Conservation (phyloP, 2,113 vertebrate genomes). For the Nycticebus coucang region DNA sequence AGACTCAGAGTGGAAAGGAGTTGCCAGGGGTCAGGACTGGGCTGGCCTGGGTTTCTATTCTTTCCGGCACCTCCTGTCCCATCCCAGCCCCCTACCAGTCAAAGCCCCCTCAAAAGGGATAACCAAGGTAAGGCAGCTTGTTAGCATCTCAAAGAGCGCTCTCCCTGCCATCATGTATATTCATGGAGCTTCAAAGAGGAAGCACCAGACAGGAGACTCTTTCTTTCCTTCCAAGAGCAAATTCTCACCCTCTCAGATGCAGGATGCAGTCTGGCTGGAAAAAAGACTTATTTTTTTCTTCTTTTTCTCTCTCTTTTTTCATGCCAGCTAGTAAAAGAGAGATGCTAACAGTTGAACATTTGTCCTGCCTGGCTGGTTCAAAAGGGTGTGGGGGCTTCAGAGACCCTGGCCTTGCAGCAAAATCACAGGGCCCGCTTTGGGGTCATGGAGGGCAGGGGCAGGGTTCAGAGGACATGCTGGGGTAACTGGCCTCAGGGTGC, state of each 20-base stretch:
- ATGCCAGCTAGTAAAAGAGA: conserved; percentile 41
- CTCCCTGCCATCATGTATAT: conserved; percentile 61
- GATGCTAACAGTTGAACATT: neutral
- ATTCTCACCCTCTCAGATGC: conserved; percentile 63
- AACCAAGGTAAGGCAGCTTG: conserved; percentile 59
- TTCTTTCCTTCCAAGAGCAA: conserved; percentile 68
- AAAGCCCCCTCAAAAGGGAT: neutral
- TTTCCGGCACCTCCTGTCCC: neutral
- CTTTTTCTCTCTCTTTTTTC: neutral
- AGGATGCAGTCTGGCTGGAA: conserved; percentile 64
- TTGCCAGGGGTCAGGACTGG: neutral
- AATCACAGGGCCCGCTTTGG: neutral
- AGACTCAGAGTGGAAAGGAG: neutral
- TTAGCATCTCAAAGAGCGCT: conserved; percentile 68
- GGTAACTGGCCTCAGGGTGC: neutral
- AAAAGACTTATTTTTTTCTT: conserved; percentile 48
- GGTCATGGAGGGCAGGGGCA: neutral
- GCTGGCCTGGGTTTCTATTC: neutral
- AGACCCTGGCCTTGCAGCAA: neutral
- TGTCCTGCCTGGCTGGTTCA: conserved; percentile 8
- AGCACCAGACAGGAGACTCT: conserved; percentile 66
- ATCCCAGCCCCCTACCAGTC: neutral
- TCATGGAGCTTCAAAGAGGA: conserved; percentile 75
- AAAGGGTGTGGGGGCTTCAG: neutral
- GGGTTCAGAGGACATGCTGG: neutral